Evolutionary conservation across 2,113 vertebrate genomes (phyloP).

Genomic region (Thomomys bottae): DNA sequence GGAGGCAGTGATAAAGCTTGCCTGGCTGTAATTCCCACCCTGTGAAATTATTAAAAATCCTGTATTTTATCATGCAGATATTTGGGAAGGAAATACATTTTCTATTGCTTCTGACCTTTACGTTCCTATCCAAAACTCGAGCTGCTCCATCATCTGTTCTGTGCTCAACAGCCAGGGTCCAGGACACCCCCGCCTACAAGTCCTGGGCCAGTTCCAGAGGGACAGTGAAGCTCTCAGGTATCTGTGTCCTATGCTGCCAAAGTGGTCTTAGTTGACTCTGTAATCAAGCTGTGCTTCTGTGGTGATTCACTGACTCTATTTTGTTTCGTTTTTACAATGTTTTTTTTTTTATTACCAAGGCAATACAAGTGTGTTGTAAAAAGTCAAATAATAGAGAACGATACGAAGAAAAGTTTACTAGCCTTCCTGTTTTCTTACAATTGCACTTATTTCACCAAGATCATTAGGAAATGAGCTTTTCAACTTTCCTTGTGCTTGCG

Average conservation of each 20-base stretch:
- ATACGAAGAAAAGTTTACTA: neutral
- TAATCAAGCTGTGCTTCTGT: neutral
- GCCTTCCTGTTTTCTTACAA: neutral
- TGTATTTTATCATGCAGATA: slow-evolving; percentile 56
- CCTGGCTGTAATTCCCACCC: slow-evolving; percentile 57
- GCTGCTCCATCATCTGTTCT: accelerated
- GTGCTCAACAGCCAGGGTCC: neutral
- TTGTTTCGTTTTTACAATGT: neutral
- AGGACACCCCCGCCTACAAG: neutral
- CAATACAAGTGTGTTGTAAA: neutral
- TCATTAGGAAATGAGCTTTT: neutral
- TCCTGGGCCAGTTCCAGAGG: neutral
- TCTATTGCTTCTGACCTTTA: slow-evolving; percentile 35
- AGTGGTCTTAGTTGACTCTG: neutral
- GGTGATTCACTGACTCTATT: neutral
- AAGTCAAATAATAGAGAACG: neutral
- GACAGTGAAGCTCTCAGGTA: neutral
- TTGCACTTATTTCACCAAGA: neutral
- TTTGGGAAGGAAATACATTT: slow-evolving; percentile 64
- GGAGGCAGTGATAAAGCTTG: slow-evolving; percentile 57
- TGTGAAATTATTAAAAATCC: slow-evolving; percentile 73
- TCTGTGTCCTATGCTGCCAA: neutral
- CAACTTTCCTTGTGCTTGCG: neutral
- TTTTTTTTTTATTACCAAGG: neutral
- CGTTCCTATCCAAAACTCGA: neutral